A percentile compares a stretch with the other conserved stretches of the same genome.
These are phyloP conservation scores for Atta texana DNA, from an alignment of 1,140 invertebrate species.

Conservation along the genomic window DNA sequence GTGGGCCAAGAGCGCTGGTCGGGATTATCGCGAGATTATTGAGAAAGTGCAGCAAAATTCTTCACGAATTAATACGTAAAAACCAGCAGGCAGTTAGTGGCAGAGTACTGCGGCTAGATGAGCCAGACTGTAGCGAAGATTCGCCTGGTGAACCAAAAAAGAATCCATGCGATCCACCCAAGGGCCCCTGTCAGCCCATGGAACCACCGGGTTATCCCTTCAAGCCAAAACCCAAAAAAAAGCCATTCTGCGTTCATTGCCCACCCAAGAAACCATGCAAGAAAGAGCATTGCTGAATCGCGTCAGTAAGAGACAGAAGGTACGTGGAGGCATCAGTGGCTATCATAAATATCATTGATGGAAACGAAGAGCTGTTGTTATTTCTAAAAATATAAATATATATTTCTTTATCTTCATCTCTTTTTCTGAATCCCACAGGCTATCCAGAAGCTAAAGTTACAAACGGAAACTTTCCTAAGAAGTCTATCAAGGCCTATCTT, in stretches of 20 bases:
- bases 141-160: conserved; percentile 68
- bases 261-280: conserved; percentile 80
- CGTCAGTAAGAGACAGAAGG: conserved; percentile 76
- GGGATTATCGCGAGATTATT: conserved; percentile 22
- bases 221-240: conserved; percentile 76
- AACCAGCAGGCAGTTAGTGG: conserved; percentile 56
- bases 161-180: conserved; percentile 77
- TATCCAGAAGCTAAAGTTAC: neutral
- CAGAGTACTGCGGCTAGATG: conserved; percentile 70
- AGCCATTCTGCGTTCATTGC: conserved; percentile 80
- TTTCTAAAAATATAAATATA: conserved; percentile 34
- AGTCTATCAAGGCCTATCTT: neutral
- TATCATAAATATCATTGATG: neutral
- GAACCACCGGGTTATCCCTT: conserved; percentile 75
- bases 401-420: conserved; percentile 20
- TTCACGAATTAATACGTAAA: conserved; percentile 51
- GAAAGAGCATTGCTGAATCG: conserved; percentile 65
- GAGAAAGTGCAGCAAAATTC: conserved; percentile 16
- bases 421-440: conserved; percentile 46
- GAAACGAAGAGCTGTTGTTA: conserved; percentile 16
- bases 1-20: conserved; percentile 60
- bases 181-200: conserved; percentile 76
- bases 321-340: conserved; percentile 71
- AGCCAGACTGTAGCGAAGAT: conserved; percentile 77
- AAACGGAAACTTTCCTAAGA: neutral